Conservation (phyloP, 1,140 invertebrate genomes). For the Hyles euphorbiae region DNA sequence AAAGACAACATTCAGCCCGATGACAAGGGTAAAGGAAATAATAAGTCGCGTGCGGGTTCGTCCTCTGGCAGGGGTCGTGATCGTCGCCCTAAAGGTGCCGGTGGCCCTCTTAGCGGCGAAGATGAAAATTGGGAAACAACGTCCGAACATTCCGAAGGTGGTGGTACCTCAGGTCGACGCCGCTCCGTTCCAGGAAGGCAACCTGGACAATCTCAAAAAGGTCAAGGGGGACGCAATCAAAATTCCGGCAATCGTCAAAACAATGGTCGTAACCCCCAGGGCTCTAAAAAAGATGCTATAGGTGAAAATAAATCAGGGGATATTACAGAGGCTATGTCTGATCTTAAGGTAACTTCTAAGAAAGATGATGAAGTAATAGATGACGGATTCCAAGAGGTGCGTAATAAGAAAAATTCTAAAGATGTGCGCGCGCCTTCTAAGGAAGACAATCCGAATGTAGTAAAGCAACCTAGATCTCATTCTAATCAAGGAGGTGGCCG, state of each 20-base stretch:
- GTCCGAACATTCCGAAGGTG: conserved; percentile 82
- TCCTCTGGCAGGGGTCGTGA: conserved; percentile 78
- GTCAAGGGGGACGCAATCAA: conserved; percentile 44
- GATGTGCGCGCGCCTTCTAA: conserved; percentile 75
- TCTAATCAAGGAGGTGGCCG: conserved; percentile 66
- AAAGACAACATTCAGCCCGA: conserved; percentile 62
- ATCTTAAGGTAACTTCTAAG: conserved; percentile 61
- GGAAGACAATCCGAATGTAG: conserved; percentile 68
- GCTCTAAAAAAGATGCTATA: conserved; percentile 44
- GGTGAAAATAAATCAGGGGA: conserved; percentile 53
- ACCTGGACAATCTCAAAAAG: conserved; percentile 41
- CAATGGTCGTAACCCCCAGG: conserved; percentile 40
- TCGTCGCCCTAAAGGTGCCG: conserved; percentile 79
- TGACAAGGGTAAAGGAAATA: conserved; percentile 72
- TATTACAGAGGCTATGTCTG: conserved; percentile 58
- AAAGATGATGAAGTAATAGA: conserved; percentile 73
- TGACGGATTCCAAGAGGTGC: conserved; percentile 92
- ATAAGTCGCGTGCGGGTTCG: conserved; percentile 83
- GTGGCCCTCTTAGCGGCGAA: conserved; percentile 70
- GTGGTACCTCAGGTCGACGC: conserved; percentile 41
- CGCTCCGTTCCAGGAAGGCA: conserved; percentile 74
- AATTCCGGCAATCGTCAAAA: conserved; percentile 49
- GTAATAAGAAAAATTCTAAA: conserved; percentile 86
- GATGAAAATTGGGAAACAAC: conserved; percentile 83
- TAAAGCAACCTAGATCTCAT: conserved; percentile 64